phyloP scores from a whole-genome alignment of 2,113 vertebrate genomes.

The Syrrhaptes paradoxus region DNA sequence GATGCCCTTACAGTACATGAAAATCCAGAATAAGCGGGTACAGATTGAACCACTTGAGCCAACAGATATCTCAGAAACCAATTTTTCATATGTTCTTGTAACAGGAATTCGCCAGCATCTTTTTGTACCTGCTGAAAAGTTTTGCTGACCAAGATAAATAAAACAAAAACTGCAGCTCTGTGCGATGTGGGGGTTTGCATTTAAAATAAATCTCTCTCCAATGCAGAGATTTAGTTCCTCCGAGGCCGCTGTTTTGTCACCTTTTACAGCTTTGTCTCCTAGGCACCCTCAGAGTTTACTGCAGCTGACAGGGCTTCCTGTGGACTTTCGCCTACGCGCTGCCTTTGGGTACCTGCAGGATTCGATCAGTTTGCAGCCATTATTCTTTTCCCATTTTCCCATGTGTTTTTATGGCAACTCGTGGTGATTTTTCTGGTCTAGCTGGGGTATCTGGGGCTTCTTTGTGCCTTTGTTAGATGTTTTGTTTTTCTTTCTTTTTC shows the following conservation, averaged over 20 bases:
- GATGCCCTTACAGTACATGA: neutral
- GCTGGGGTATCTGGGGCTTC: conserved; percentile 44
- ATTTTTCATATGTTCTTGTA: neutral
- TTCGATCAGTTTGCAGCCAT: conserved; percentile 20
- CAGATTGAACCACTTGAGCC: neutral
- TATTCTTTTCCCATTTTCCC: conserved; percentile 59
- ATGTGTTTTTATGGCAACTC: conserved; percentile 58
- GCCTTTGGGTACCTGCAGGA: conserved; percentile 43
- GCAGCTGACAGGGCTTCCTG: conserved; percentile 55
- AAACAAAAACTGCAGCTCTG: fast-evolving
- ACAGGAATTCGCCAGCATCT: neutral
- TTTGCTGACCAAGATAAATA: neutral
- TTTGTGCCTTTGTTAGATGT: conserved; percentile 56
- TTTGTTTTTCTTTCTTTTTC: conserved; percentile 66
- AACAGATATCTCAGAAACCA: neutral
- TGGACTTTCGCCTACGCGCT: neutral
- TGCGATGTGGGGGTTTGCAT: neutral
- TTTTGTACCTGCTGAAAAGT: neutral
- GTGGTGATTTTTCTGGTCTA: conserved; percentile 59
- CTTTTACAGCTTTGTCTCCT: conserved; percentile 52
- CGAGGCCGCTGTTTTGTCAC: neutral
- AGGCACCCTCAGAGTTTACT: conserved; percentile 30
- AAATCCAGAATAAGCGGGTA: neutral
- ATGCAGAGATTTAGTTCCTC: neutral
- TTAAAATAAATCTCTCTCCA: neutral